Evolutionary conservation across 2,888 invertebrate species (phyloP), one percentile per base, ranked within the genome.

Genomic region (Eilema sororculum): DNA sequence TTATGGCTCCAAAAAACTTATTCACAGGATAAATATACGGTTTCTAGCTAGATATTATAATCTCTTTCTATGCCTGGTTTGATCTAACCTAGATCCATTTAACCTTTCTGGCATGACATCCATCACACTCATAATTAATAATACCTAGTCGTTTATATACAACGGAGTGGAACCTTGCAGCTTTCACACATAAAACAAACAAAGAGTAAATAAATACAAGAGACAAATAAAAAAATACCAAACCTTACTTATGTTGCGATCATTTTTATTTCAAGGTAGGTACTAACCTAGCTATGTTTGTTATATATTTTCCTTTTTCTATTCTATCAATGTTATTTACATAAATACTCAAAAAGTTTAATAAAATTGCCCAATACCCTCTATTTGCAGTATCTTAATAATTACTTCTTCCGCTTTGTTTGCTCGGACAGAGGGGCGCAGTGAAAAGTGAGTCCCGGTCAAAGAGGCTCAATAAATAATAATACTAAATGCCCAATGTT

Each of bases 331-430:
- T 76, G 74, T 58, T 80, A 78, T 81, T 78, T 78, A 74, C 78
- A 82, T 78, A 81, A 82, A 79, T 75, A 80, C 84, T 87, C 84
- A 72, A 86, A 88, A 84, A 83, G 81, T 87, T 84, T 82, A 90
- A 89, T 89, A 90, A 92, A 88, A 85, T 87, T 85, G 86, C 84
- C 81, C 80, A 86, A 88, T 84, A 82, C 90, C 89, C 91, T 88
- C 87, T 94, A 90, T 94, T 94, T 93, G 87, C 92, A 87, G 89
- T 93, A 93, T 94, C 93, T 94, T 93, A 94, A 94, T 95, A 93
- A 95, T 94, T 94, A 95, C 93, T 92, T 94, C 90, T 93, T 93
- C 91, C 92, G 91, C 91, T 94, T 93, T 94, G 92, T 94, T 95
- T 94, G 91, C 91, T 46, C 25, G 72, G 74, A 65, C 72, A 76